A percentile compares a stretch with the other conserved stretches of the same genome.
These are phyloP conservation scores for Poeciliopsis presidionis DNA, from an alignment of 2,797 vertebrate species.

Conservation along the genomic window DNA sequence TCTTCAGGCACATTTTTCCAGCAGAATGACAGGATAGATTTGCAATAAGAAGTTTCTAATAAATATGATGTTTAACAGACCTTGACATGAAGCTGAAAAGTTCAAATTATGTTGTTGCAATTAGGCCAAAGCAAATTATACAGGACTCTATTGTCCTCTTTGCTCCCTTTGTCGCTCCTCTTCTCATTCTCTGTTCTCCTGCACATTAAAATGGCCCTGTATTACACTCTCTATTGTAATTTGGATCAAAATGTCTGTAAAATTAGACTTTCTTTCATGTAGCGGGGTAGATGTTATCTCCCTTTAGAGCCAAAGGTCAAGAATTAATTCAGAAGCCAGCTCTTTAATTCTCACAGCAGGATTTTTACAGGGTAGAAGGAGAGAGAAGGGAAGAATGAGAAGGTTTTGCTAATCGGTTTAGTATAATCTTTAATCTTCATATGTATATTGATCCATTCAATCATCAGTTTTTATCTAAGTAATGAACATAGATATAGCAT, in stretches of 20 bases:
- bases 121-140: slow-evolving; percentile 73
- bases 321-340: slow-evolving; percentile 74
- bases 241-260: slow-evolving; percentile 73
- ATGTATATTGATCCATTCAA: slow-evolving; percentile 23
- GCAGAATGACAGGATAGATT: slow-evolving; percentile 8
- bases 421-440: slow-evolving; percentile 39
- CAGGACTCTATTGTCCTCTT: slow-evolving; percentile 73
- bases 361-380: slow-evolving; percentile 14
- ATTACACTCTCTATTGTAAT: slow-evolving; percentile 67
- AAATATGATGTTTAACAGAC: slow-evolving; percentile 25
- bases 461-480: slow-evolving; percentile 20
- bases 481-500: slow-evolving; percentile 2
- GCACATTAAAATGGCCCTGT: slow-evolving; percentile 66
- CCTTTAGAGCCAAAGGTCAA: slow-evolving; percentile 72
- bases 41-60: slow-evolving; percentile 11
- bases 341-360: slow-evolving; percentile 60
- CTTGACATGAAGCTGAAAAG: slow-evolving; percentile 30
- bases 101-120: slow-evolving; percentile 59
- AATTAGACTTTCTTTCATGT: slow-evolving; percentile 70
- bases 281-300: slow-evolving; percentile 70
- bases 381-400: slow-evolving; percentile 6
- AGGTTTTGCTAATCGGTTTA: slow-evolving; percentile 49
- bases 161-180: slow-evolving; percentile 41
- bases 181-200: slow-evolving; percentile 56
- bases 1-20: background rate